A percentile compares a stretch with the other conserved stretches of the same genome.
These are phyloP conservation scores for Tinea semifulvella DNA, from an alignment of 2,888 invertebrate genomes.

Conservation along the genomic window DNA sequence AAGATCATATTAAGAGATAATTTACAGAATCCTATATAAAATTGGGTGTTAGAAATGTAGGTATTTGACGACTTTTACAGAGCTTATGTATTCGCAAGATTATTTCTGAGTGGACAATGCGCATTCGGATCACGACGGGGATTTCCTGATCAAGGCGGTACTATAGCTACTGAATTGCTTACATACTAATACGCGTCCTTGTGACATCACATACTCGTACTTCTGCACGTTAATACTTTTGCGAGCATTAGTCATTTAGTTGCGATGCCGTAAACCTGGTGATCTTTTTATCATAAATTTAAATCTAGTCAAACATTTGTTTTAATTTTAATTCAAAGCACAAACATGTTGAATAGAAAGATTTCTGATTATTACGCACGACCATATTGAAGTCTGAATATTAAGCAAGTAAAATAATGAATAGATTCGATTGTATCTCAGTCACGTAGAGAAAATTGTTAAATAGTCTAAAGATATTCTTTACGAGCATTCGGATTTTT, in stretches of 20 bases:
- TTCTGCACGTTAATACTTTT: background rate
- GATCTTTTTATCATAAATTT: background rate
- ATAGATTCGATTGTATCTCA: background rate
- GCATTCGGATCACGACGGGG: conserved; percentile 35
- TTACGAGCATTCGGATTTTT: no score
- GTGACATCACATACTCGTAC: conserved; percentile 20
- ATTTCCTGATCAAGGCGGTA: conserved; percentile 34
- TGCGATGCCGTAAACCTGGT: background rate
- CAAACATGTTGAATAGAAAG: conserved; percentile 5
- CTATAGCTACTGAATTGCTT: conserved; percentile 29
- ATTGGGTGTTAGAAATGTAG: no score
- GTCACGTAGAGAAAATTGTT: conserved; percentile 1
- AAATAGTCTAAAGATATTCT: background rate
- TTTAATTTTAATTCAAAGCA: background rate
- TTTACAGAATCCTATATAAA: no score
- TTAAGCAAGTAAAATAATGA: background rate
- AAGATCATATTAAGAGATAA: no score
- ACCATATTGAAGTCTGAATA: background rate
- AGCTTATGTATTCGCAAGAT: no score
- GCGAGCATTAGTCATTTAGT: conserved; percentile 1
- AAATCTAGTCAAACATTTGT: background rate
- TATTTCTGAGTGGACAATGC: background rate
- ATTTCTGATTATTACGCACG: background rate
- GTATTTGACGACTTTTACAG: no score
- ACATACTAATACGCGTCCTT: conserved; percentile 32